phyloP scores from a whole-genome alignment of 1,140 invertebrate species.

The Listronotus oregonensis region DNA sequence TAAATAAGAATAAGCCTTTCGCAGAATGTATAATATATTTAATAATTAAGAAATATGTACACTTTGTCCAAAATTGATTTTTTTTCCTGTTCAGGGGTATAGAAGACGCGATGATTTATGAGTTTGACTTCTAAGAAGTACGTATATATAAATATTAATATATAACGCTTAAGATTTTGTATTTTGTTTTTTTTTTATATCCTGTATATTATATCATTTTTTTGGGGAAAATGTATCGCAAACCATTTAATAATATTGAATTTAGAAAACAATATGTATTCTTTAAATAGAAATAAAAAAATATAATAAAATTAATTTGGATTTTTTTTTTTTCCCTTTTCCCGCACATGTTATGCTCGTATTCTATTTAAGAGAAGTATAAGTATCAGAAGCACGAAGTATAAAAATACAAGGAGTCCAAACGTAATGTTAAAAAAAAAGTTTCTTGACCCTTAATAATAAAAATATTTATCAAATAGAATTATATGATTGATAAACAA shows the following conservation, averaged over 20 bases:
- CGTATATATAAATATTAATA: conserved; percentile 23
- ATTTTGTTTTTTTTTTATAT: conserved; percentile 36
- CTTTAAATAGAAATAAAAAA: conserved; percentile 57
- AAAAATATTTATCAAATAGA: no score
- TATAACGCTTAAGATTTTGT: conserved; percentile 41
- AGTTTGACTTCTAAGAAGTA: conserved; percentile 51
- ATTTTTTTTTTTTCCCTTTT: background rate
- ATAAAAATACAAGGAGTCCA: no score
- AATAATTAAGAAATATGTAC: conserved; percentile 39
- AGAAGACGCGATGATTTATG: conserved; percentile 35
- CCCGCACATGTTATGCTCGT: no score
- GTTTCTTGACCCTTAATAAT: no score
- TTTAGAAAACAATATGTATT: conserved; percentile 58
- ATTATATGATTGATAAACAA: no score
- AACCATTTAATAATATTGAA: conserved; percentile 56
- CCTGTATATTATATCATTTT: conserved; percentile 46
- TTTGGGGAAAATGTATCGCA: conserved; percentile 55
- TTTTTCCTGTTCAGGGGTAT: conserved; percentile 39
- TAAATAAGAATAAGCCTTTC: conserved; percentile 54
- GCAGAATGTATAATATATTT: conserved; percentile 54
- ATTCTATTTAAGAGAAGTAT: no score
- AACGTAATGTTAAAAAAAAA: no score
- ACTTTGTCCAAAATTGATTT: conserved; percentile 52
- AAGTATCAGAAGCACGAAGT: no score
- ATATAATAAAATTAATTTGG: conserved; percentile 29